Evolutionary conservation across 2,888 invertebrate genomes (phyloP).

Genomic region (Pomacea canaliculata): DNA sequence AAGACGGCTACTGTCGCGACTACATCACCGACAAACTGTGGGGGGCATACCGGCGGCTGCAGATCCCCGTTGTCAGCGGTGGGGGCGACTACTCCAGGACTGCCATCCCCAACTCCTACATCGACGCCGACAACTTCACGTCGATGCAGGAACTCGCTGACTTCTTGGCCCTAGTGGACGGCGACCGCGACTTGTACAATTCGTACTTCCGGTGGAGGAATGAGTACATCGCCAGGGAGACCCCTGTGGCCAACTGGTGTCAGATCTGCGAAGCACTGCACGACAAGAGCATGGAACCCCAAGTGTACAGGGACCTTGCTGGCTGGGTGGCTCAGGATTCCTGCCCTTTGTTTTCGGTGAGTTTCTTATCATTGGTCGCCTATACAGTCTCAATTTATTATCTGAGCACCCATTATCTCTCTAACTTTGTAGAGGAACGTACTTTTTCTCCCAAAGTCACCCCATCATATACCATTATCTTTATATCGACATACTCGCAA

Average conservation of each 20-base stretch:
- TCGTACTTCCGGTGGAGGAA: conserved; percentile 26
- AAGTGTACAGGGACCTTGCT: conserved; percentile 23
- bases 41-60: conserved; percentile 18
- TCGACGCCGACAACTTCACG: conserved; percentile 26
- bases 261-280: conserved; percentile 20
- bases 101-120: conserved; percentile 28
- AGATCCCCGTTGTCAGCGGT: conserved; percentile 39
- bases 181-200: conserved; percentile 25
- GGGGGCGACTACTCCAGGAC: conserved; percentile 29
- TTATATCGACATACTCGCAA: too few relatives aligned
- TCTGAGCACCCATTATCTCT: too few relatives aligned
- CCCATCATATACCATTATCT: too few relatives aligned
- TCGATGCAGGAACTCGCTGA: conserved; percentile 13
- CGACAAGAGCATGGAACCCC: conserved; percentile 19
- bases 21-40: conserved; percentile 40
- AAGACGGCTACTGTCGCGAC: conserved; percentile 38
- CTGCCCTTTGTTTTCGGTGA: conserved; percentile 24
- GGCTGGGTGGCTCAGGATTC: conserved; percentile 29
- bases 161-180: conserved; percentile 7
- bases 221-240: neutral
- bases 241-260: conserved; percentile 26
- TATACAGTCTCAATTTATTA: neutral
- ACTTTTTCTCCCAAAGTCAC: too few relatives aligned
- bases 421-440: too few relatives aligned
- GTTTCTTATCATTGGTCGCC: neutral